Evolutionary conservation across 1,140 invertebrate genomes (phyloP), one percentile per base, ranked within the genome.

Genomic region (Forficula auricularia): DNA sequence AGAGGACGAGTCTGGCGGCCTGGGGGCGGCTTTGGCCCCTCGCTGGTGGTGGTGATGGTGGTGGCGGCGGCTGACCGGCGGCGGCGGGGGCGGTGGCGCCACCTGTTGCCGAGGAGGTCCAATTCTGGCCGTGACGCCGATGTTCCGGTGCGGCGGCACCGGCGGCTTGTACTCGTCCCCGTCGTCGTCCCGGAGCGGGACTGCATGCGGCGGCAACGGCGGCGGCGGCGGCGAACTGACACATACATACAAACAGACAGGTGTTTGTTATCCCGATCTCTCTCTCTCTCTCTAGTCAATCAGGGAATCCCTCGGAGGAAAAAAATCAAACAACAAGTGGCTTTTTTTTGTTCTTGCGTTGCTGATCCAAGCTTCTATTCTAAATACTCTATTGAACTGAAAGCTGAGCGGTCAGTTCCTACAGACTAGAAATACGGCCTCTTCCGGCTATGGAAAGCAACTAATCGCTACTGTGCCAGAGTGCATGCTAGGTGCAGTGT

Each of bases 71-170:
- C 58, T 53, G 30, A 63, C 58, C 30, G 64, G 66, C 44, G 42
- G 27, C 38, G 20, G 43, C 13, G 10, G 33, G 10, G 20, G 31
- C 19, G 46, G 42, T 10, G 34, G 6, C n/a, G 31, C 32, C 2
- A 14, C 38, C 10, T 38, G 32, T 12, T 36, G 38, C 15, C 40
- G 40, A 1, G 42, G 38, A 14, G 44, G 42, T 16, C 44, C 42
- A 30, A 50, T 50, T 32, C 46, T 51, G 3, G 59, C 52, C 35
- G 55, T 58, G 32, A 72, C 64, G 2, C 70, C 68, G 30, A 76
- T 72, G 60, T 81, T 82, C 38, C 83, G 67, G 55, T 88, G 85
- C 0, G 85, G 85, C 9, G 84, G 85, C 20, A 88, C 80, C 2
- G 84, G 84, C 0, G 84, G 84, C 45, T 79, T 73, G 56, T 86